These are phyloP conservation scores for Rhynchophorus ferrugineus DNA, from an alignment of 1,140 invertebrate genomes.

Conservation along the genomic window DNA sequence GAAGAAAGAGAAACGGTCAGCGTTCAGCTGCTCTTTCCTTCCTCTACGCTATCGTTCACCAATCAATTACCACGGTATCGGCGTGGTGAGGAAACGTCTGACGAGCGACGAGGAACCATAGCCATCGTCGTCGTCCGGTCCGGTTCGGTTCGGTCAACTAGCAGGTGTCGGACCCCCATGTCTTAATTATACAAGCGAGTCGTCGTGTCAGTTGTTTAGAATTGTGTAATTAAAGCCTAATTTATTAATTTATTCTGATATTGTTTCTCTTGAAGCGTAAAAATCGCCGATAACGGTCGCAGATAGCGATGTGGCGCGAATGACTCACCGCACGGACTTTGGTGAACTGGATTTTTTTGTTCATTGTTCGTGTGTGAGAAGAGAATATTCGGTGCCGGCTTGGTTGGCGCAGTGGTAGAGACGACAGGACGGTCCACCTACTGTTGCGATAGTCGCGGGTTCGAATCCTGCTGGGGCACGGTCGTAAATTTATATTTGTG, in stretches of 20 bases:
- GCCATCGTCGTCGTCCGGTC: too few species aligned
- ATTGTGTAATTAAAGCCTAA: constrained; percentile 36
- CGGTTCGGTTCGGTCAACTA: too few species aligned
- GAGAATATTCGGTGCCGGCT: too few species aligned
- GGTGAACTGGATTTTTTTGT: not conserved
- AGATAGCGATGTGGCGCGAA: constrained; percentile 25
- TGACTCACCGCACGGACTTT: constrained; percentile 5
- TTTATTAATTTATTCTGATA: constrained; percentile 40
- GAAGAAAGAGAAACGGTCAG: too few species aligned
- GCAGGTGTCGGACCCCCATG: constrained; percentile 19
- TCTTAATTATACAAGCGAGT: constrained; percentile 23
- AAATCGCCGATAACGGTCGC: constrained; percentile 36
- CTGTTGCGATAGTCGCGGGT: not conserved
- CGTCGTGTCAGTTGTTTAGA: constrained; percentile 25
- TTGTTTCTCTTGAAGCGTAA: constrained; percentile 37
- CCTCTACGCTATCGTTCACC: too few species aligned
- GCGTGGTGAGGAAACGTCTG: too few species aligned
- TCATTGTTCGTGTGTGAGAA: not conserved
- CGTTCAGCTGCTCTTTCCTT: too few species aligned
- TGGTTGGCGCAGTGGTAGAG: too few species aligned
- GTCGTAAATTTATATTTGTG: too few species aligned
- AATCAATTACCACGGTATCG: too few species aligned
- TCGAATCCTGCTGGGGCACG: too few species aligned
- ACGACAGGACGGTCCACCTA: not conserved
- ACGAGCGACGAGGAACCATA: not conserved